Base-by-base conservation (phyloP, 2,113 vertebrate species). In the Carettochelys insculpta region DNA sequence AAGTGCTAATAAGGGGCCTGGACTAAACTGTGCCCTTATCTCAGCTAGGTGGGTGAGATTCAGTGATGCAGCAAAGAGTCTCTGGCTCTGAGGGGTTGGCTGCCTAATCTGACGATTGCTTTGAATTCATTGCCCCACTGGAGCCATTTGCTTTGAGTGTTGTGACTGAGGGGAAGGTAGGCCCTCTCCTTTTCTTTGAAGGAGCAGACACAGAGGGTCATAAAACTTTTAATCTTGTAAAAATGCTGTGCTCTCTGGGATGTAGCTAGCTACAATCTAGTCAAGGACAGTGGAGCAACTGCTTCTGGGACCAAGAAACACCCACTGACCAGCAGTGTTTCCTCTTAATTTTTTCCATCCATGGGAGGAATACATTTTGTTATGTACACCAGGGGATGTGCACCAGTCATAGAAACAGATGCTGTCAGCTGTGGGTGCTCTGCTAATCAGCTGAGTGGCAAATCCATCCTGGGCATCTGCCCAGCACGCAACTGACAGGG, bases 1-100 rank as follows among this genome's bases (percentile, higher is more conserved):
- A 90, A 82, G 17, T 93, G 9, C 52, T 89, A 92, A 95, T 95
- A 95, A 94, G 85, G 87, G 65, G 51, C 89, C 52, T 94, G 85
- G 85, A 83, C 88, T 91, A 90, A 80, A 90, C 77, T 92, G 88
- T 45, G 45, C 83, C 89, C 81, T 94, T 95, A 94, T 96, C 96
- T 93, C 17, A 29, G 20, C 50, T 75, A 19, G 75, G n/a, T 94
- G 77, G 54, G 54, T 11, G 25, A 41, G 48, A 87, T 92, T 92
- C 78, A 88, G 81, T 79, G 56, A n/a, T 52, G 47, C n/a, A 61
- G 90, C 45, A 29, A 79, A 82, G 58, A 65, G 81, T n/a, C 58
- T 86, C 71, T 48, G 5, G 78, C 90, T 83, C 52, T 52, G 4
- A 34, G 85, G 79, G 85, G 56, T 82, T 89, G 86, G 80, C 82